Percentiles rank a stretch among this genome's conserved stretches.
Conservation (phyloP, 1,140 invertebrate species). For the Aethina tumida region DNA sequence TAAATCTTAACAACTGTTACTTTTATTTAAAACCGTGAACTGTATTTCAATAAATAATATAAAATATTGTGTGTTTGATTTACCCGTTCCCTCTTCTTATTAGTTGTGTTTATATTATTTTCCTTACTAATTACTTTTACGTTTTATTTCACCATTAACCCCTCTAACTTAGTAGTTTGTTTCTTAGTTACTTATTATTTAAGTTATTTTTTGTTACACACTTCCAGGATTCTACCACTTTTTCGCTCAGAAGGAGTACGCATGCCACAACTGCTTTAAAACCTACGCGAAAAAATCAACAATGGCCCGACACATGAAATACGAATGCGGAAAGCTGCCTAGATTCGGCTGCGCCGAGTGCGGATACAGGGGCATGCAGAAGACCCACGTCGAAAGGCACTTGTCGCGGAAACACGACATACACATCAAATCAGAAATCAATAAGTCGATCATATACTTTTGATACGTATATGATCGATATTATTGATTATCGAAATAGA, state of each 20-base stretch:
- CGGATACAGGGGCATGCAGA: slow-evolving; percentile 37
- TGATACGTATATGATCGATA: slow-evolving; percentile 10
- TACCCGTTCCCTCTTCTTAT: no score
- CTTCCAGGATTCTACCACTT: slow-evolving; percentile 8
- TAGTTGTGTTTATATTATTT: no score
- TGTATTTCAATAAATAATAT: no score
- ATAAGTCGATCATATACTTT: slow-evolving; percentile 14
- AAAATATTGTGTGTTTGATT: no score
- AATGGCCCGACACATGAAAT: slow-evolving; percentile 51
- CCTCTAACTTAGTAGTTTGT: background rate
- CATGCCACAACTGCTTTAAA: slow-evolving; percentile 42
- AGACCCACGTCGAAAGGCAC: slow-evolving; percentile 39
- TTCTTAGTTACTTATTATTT: no score
- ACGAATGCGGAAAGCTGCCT: slow-evolving; percentile 57
- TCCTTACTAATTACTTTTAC: no score
- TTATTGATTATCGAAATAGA: background rate
- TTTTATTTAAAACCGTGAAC: no score
- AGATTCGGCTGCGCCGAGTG: slow-evolving; percentile 53
- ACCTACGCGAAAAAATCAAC: slow-evolving; percentile 47
- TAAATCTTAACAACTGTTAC: no score
- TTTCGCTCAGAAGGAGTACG: slow-evolving; percentile 18
- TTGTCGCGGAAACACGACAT: slow-evolving; percentile 22
- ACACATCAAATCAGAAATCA: slow-evolving; percentile 16
- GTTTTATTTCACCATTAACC: no score
- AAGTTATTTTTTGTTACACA: no score